Conservation (phyloP, 1,140 invertebrate genomes). For the Drosophila simulans region DNA sequence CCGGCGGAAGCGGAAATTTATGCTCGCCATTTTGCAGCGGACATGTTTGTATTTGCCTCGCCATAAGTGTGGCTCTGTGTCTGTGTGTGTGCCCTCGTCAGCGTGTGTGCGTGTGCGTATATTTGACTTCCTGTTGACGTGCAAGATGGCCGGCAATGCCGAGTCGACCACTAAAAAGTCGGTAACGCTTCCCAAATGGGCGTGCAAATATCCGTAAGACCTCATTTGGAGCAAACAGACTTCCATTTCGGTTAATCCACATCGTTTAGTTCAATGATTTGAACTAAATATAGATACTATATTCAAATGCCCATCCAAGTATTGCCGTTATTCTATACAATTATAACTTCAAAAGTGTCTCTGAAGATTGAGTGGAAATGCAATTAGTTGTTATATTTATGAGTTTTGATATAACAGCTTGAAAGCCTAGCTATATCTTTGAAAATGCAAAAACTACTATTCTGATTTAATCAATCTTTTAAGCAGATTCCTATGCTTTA, state of each 20-base stretch:
- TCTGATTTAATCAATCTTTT: too few species aligned
- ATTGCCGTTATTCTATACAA: not conserved
- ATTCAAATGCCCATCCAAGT: too few species aligned
- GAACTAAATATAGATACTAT: too few species aligned
- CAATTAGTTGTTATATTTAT: too few species aligned
- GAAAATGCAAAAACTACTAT: too few species aligned
- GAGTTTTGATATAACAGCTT: too few species aligned
- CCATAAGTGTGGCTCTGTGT: conserved; percentile 9
- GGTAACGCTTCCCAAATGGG: conserved; percentile 8
- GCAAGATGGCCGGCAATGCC: conserved; percentile 53
- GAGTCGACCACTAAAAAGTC: conserved; percentile 25
- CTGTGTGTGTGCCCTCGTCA: conserved; percentile 10
- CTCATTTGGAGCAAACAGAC: not conserved
- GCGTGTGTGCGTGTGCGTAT: conserved; percentile 33
- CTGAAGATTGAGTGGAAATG: too few species aligned
- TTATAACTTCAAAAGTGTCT: not conserved
- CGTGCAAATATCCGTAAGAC: not conserved
- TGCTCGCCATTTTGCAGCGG: conserved; percentile 71
- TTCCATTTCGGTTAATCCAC: not conserved
- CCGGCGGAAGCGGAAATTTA: conserved; percentile 68
- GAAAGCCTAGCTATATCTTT: too few species aligned
- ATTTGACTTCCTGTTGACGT: conserved; percentile 75
- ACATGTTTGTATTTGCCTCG: conserved; percentile 29
- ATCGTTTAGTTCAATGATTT: too few species aligned
- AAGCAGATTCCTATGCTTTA: not conserved